Evolutionary conservation across 2,797 vertebrate species (phyloP).

Genomic region (Clarias fuscus): DNA sequence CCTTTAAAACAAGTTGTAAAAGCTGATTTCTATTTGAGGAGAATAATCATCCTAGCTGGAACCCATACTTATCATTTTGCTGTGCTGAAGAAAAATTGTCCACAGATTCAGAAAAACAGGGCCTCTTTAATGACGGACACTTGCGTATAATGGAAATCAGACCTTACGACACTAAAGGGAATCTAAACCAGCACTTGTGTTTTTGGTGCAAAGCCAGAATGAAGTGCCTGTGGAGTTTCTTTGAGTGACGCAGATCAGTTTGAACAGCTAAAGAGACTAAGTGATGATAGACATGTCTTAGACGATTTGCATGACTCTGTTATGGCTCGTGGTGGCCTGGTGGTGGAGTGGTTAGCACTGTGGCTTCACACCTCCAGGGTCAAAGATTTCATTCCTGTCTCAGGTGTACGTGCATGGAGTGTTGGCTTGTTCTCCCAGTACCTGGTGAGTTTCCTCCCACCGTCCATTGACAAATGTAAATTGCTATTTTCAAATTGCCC

Average conservation of each 20-base stretch:
- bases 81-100: neutral
- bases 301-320: neutral
- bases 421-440: no score
- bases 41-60: neutral
- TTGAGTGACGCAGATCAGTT: neutral
- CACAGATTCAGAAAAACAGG: neutral
- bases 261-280: conserved; percentile 7
- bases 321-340: neutral
- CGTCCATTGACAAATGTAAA: no score
- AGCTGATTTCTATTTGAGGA: neutral
- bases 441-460: no score
- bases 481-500: no score
- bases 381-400: no score
- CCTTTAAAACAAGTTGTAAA: neutral
- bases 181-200: neutral
- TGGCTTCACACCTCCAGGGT: no score
- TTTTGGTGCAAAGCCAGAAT: neutral
- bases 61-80: neutral
- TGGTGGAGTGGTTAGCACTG: no score
- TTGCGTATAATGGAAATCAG: conserved; percentile 17
- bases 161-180: neutral
- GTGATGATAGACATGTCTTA: conserved; percentile 14
- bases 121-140: neutral
- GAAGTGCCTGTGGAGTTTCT: conserved; percentile 19
- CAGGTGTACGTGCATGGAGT: no score